These are phyloP conservation scores for Eumacrocentrus americanus DNA, from an alignment of 2,888 invertebrate genomes.

Conservation along the genomic window DNA sequence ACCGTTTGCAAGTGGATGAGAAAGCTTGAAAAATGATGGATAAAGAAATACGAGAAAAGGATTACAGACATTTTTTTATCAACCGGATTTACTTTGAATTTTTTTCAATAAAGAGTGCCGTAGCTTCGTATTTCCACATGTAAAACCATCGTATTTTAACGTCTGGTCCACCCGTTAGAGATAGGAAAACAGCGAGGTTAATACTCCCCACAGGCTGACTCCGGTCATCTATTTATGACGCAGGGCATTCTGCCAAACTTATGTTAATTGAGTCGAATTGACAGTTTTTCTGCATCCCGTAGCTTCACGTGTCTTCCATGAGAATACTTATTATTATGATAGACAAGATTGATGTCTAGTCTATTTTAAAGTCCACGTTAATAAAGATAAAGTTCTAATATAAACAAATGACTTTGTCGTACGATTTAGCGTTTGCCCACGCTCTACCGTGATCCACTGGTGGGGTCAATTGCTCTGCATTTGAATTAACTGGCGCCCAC, in stretches of 20 bases:
- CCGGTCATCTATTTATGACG: conserved; percentile 51
- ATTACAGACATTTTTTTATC: neutral
- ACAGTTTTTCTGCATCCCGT: conserved; percentile 39
- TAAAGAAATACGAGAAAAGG: neutral
- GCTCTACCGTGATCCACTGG: neutral
- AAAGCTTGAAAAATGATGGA: neutral
- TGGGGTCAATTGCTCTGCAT: neutral
- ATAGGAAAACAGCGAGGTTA: conserved; percentile 51
- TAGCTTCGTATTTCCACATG: too few relatives aligned
- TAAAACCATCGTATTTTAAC: too few relatives aligned
- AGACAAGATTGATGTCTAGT: too few relatives aligned
- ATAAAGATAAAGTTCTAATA: neutral
- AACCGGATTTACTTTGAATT: neutral
- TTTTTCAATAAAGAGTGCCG: too few relatives aligned
- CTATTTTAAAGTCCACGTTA: too few relatives aligned
- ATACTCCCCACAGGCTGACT: conserved; percentile 51
- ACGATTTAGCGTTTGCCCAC: neutral
- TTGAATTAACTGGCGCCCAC: too few relatives aligned
- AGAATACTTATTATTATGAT: too few relatives aligned
- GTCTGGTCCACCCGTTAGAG: conserved; percentile 30
- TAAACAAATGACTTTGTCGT: neutral
- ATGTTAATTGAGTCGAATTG: conserved; percentile 56
- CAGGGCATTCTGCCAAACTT: conserved; percentile 56
- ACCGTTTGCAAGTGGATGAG: neutral
- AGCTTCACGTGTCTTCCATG: neutral